These are phyloP conservation scores for Clamator glandarius DNA, from an alignment of 2,797 vertebrate genomes.

Conservation along the genomic window DNA sequence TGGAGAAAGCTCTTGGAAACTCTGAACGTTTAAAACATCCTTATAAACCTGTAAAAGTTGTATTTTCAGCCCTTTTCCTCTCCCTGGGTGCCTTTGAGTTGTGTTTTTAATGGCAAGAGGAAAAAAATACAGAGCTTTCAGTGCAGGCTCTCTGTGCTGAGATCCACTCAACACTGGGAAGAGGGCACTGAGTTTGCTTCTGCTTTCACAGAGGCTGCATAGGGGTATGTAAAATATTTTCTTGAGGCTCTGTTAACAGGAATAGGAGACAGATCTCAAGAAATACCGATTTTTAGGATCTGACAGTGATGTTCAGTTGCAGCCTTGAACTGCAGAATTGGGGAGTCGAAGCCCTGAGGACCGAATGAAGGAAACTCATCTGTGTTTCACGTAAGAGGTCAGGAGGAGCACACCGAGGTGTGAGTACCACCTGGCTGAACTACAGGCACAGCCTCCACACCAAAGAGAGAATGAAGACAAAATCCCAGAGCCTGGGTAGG, in stretches of 20 bases:
- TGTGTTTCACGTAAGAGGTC: rapidly evolving
- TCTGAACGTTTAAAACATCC: slow-evolving; percentile 11
- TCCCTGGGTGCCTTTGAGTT: background rate
- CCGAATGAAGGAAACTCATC: rapidly evolving
- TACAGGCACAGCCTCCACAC: background rate
- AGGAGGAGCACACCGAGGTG: background rate
- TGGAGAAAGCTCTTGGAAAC: background rate
- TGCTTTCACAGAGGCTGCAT: background rate
- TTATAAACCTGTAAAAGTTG: background rate
- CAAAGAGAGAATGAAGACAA: background rate
- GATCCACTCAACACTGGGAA: background rate
- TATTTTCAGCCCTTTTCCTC: background rate
- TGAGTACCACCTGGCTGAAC: background rate
- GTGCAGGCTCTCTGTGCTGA: background rate
- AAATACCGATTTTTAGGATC: background rate
- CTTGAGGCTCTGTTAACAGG: background rate
- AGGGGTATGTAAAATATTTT: background rate
- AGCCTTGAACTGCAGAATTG: background rate
- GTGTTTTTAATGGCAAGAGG: background rate
- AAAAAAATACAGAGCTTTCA: background rate
- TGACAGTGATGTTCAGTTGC: background rate
- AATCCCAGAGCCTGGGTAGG: background rate
- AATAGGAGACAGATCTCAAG: background rate
- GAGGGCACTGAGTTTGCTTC: background rate
- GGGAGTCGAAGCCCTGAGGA: background rate